Conservation (phyloP, 2,113 vertebrate species). For the Motacilla tschutschensis region DNA sequence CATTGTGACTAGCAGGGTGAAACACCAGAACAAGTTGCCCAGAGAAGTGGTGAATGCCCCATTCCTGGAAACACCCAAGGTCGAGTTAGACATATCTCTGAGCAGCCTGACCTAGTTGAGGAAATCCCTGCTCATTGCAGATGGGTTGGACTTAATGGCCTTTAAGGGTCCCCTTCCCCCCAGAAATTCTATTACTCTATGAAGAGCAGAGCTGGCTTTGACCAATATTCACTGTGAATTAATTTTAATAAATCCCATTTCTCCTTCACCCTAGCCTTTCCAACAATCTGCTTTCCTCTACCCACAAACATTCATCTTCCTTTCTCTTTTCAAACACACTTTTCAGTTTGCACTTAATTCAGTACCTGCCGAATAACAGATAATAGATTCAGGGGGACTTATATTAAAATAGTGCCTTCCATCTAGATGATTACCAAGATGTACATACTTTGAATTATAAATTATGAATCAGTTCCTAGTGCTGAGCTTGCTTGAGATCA, state of each 20-base stretch:
- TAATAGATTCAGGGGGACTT: neutral
- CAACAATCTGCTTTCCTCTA: neutral
- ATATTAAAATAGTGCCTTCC: constrained; percentile 8
- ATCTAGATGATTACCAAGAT: neutral
- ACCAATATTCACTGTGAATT: neutral
- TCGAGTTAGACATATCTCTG: neutral
- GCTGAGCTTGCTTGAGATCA: neutral
- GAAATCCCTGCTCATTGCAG: neutral
- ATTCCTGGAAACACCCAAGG: neutral
- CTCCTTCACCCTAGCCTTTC: neutral
- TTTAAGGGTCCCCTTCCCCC: neutral
- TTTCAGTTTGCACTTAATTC: constrained; percentile 14
- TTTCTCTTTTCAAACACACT: neutral
- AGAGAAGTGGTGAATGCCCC: neutral
- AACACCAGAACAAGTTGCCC: neutral
- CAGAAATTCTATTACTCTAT: neutral
- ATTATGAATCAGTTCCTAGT: neutral
- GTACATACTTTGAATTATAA: constrained; percentile 9
- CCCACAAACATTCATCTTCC: neutral
- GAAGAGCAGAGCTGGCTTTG: neutral
- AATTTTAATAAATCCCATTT: neutral
- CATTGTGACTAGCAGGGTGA: neutral
- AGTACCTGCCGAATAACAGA: constrained; percentile 3
- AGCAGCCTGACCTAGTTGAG: neutral
- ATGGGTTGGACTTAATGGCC: neutral